Evolutionary conservation across 1,140 invertebrate species (phyloP), one percentile per base, ranked within the genome.

Genomic region (Drosophila hydei): DNA sequence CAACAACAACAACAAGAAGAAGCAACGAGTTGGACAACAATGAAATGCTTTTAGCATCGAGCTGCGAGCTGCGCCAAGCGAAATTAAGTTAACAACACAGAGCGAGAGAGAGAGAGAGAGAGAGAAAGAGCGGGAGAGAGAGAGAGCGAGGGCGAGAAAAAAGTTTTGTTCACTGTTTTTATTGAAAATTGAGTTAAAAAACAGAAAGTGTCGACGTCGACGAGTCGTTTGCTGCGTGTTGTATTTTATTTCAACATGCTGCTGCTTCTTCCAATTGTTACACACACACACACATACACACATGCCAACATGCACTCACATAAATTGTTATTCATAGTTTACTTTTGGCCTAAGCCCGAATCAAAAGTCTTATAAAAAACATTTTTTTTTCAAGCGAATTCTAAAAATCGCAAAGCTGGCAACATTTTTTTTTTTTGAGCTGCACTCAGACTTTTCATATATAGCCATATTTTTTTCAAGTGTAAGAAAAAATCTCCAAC

Each of bases 1-100:
- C 33, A 75, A 30, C 14, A 63, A 21, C 52, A 62, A 62, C 27
- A 61, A 68, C 14, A 73, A 45, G 48, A n/a, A 38, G 11, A 14
- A 52, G 23, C 30, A 75, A 62, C 36, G 75, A 83, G 79, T 83
- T 83, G 75, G 75, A 69, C 84, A 89, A 88, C 83, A 88, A 88
- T 89, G 83, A 88, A 88, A 88, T 88, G 75, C 83, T 88, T 88
- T 88, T 88, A 88, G 83, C 75, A 63, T 54, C 63, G 38, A 54
- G 63, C 62, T 58, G 52, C 63, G 51, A 67, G 38, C 77, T 59
- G 54, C 74, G 52, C 61, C 75, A 75, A 83, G 63, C 79, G 75
- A 81, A 81, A 81, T 81, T 81, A 83, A 88, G 83, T 87, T 88
- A 88, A 83, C 84, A 88, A 81, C 75, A 81, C 74, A 76, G 72